A percentile compares a stretch with the other conserved stretches of the same genome.
Evolutionary conservation across 2,113 vertebrate genomes (phyloP).

Genomic region (Manacus vitellinus): DNA sequence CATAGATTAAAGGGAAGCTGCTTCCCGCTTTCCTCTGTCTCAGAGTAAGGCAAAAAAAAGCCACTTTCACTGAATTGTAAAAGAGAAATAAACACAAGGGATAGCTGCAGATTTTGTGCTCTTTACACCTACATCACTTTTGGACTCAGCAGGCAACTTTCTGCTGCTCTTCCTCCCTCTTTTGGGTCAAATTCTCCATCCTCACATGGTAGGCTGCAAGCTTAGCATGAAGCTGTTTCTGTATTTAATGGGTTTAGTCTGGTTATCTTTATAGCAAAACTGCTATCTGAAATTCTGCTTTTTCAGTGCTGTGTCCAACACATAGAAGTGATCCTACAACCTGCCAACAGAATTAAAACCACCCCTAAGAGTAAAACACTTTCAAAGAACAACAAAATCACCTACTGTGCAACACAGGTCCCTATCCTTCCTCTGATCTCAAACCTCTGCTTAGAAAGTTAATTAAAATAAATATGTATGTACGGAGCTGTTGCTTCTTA

Average conservation of each 20-base stretch:
- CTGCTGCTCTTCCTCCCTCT: background rate
- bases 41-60: background rate
- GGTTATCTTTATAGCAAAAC: background rate
- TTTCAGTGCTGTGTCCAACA: background rate
- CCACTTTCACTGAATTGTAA: background rate
- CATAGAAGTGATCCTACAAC: background rate
- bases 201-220: background rate
- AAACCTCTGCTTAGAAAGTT: background rate
- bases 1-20: conserved; percentile 29
- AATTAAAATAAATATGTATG: background rate
- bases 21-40: background rate
- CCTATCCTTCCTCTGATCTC: background rate
- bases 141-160: background rate
- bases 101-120: background rate
- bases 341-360: background rate
- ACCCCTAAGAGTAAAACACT: background rate
- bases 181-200: background rate
- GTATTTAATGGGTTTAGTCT: background rate
- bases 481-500: background rate
- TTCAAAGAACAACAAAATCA: background rate
- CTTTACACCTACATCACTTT: background rate
- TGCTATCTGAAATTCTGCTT: background rate
- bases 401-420: background rate
- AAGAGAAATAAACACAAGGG: background rate
- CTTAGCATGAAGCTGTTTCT: background rate